Evolutionary conservation across 2,113 vertebrate species (phyloP).

Genomic region (Megaceryle torquata): DNA sequence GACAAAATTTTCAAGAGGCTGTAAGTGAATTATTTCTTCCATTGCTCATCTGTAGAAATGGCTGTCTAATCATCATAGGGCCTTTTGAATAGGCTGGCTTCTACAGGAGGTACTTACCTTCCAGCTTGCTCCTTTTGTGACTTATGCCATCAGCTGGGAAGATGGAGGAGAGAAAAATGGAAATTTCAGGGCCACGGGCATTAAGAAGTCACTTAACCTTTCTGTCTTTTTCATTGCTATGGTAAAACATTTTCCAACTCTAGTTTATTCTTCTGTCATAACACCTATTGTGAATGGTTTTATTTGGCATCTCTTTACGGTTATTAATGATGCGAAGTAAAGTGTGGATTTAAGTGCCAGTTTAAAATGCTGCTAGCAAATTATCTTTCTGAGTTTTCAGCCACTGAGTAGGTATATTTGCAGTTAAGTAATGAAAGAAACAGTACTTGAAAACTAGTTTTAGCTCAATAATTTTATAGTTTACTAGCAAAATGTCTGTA

Average conservation of each 20-base stretch:
- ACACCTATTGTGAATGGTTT: neutral
- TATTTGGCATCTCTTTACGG: neutral
- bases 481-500: neutral
- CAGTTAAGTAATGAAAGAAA: neutral
- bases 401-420: neutral
- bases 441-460: neutral
- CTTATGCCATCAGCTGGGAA: neutral
- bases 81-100: neutral
- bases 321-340: neutral
- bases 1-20: neutral
- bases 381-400: slow-evolving; percentile 7
- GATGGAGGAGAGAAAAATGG: neutral
- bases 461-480: neutral
- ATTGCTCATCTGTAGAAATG: neutral
- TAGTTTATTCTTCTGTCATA: neutral
- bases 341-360: neutral
- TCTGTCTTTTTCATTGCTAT: neutral
- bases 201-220: neutral
- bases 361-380: neutral
- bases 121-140: neutral
- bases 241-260: neutral
- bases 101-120: neutral
- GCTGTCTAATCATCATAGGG: neutral
- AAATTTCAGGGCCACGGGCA: neutral
- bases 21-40: neutral